phyloP scores from a whole-genome alignment of 2,113 vertebrate genomes.

The Eulacestoma nigropectus region DNA sequence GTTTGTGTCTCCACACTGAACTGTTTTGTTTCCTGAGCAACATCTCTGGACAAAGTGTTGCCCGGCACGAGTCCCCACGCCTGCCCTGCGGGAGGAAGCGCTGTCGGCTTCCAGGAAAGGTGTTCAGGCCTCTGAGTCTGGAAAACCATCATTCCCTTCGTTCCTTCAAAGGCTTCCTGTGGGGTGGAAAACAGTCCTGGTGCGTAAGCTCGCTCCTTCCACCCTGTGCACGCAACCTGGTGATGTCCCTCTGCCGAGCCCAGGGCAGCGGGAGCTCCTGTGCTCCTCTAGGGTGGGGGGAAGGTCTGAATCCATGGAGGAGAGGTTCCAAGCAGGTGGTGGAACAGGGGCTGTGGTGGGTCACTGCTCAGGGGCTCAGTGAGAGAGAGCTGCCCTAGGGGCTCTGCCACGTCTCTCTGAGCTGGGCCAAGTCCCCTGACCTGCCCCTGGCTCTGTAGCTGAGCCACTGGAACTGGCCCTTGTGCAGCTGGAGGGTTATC shows the following conservation, averaged over 20 bases:
- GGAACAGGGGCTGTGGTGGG: neutral
- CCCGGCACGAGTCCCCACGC: rapidly evolving
- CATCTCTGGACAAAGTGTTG: rapidly evolving
- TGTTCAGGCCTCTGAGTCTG: neutral
- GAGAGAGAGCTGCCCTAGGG: neutral
- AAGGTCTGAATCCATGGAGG: neutral
- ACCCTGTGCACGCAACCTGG: neutral
- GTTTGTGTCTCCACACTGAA: neutral
- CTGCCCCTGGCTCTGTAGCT: neutral
- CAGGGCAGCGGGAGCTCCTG: neutral
- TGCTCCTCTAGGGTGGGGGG: rapidly evolving
- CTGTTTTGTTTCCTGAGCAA: constrained; percentile 6
- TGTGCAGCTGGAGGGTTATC: neutral
- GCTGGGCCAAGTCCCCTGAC: neutral
- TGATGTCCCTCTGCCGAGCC: neutral
- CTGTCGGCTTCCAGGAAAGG: neutral
- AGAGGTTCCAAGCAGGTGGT: neutral
- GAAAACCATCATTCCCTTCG: neutral
- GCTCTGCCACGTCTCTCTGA: neutral
- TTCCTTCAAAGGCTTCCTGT: neutral
- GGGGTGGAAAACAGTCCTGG: neutral
- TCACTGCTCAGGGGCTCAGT: rapidly evolving
- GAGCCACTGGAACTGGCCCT: neutral
- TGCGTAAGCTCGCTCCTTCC: neutral
- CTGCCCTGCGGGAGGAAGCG: neutral